Percentiles rank a stretch among this genome's conserved stretches.
Evolutionary conservation across 2,888 invertebrate species (phyloP).

Genomic region (Aricia artaxerxes): DNA sequence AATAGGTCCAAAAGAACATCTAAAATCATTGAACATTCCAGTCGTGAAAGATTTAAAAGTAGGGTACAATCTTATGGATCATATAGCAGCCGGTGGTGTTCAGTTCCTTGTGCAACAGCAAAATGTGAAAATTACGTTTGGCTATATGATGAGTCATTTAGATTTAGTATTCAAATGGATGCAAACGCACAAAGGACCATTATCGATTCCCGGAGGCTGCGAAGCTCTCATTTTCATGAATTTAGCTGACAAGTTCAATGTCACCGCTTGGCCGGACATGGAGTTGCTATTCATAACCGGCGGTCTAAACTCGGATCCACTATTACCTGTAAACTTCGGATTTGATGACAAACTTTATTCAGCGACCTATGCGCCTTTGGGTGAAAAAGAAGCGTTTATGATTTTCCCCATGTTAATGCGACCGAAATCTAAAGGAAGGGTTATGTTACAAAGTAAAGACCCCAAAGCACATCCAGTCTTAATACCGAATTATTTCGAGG

Average conservation of each 20-base stretch:
- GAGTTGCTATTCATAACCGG: conserved; percentile 82
- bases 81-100: conserved; percentile 83
- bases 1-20: conserved; percentile 83
- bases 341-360: conserved; percentile 70
- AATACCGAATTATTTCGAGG: conserved; percentile 88
- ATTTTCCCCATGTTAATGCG: conserved; percentile 86
- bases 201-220: conserved; percentile 84
- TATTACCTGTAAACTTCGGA: conserved; percentile 75
- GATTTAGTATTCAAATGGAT: conserved; percentile 78
- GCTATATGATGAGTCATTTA: conserved; percentile 63
- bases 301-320: conserved; percentile 73
- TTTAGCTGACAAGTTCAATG: conserved; percentile 77
- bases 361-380: conserved; percentile 64
- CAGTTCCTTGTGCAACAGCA: conserved; percentile 76
- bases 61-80: conserved; percentile 86
- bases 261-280: conserved; percentile 82
- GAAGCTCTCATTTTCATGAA: conserved; percentile 84
- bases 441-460: conserved; percentile 85
- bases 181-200: conserved; percentile 74
- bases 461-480: conserved; percentile 87
- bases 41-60: conserved; percentile 81
- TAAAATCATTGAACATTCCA: conserved; percentile 77
- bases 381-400: conserved; percentile 69
- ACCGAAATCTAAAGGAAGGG: conserved; percentile 85
- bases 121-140: conserved; percentile 57